Conservation (phyloP, 2,113 vertebrate genomes). For the Apus apus region DNA sequence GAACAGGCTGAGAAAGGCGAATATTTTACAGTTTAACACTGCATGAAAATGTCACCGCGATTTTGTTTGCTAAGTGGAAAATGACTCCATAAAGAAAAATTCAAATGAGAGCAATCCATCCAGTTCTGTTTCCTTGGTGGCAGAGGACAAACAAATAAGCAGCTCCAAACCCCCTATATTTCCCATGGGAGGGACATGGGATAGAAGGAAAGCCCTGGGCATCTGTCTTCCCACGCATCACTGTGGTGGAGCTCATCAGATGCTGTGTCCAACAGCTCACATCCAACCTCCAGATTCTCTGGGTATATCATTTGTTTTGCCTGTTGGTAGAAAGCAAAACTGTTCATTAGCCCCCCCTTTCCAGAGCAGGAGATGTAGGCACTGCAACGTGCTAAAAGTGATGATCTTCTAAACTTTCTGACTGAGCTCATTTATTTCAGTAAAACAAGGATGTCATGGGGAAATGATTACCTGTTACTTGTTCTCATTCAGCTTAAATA, state of each 20-base stretch:
- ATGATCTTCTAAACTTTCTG: background rate
- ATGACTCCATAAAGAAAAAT: background rate
- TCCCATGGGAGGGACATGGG: background rate
- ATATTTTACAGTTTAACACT: background rate
- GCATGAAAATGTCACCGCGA: background rate
- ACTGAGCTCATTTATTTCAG: background rate
- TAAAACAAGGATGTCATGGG: background rate
- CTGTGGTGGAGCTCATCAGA: background rate
- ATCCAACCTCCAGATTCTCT: no score
- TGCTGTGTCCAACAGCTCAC: fast-evolving
- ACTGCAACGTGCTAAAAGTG: background rate
- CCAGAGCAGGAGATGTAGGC: background rate
- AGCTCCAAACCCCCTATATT: background rate
- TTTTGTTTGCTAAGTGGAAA: background rate
- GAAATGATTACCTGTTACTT: background rate
- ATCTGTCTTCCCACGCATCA: fast-evolving
- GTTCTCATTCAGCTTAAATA: background rate
- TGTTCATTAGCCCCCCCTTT: background rate
- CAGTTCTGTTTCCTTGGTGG: background rate
- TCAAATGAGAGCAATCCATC: background rate
- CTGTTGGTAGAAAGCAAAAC: background rate
- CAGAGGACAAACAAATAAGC: background rate
- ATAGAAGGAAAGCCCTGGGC: background rate
- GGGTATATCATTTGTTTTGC: background rate
- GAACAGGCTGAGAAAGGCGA: background rate